Evolutionary conservation across 2,113 vertebrate genomes (phyloP), one percentile per base, ranked within the genome.

Genomic region (Otolemur garnettii): DNA sequence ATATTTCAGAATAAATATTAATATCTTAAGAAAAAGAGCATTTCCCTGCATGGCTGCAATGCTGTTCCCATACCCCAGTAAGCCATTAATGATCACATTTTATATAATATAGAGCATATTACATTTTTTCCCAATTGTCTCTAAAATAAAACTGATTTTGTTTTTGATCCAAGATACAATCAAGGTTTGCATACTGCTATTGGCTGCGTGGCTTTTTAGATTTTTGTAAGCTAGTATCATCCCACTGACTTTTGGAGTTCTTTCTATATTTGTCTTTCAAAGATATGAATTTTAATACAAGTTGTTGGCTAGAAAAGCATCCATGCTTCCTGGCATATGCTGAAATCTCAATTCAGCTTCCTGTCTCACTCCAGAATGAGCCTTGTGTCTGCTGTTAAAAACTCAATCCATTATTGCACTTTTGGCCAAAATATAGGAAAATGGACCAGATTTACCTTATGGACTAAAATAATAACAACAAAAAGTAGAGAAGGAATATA

Each of bases 1-100:
- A 62, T 69, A 87, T 38, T 96, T 90, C 24, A 71, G 5, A 30
- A 60, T 85, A 69, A 92, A 84, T 81, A 60, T 85, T 62, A 92
- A 79, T 81, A 45, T 33, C 30, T 17, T 62, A 35, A 66, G 17
- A 28, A 85, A 80, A 75, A 86, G 1, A 35, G 0, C 10, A 81
- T 80, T 72, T 0, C 9, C 1, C 22, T 22, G 72, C 33, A 42
- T 60, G 80, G 79, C 24, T 26, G 33, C 9, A 59, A 24, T 42
- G 26, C 7, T 26, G 66, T 75, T 83, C 57, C 68, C 21, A 35
- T 35, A 45, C 17, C 22, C 55, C 50, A 35, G 45, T 28, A 80
- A 90, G 13, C 57, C 9, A 81, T 42, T 57, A 69, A 68, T 35
- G 87, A 82, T 92, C 17, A 14, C 30, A 75, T 78, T 53, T 78